A percentile compares a stretch with the other conserved stretches of the same genome.
phyloP scores from a whole-genome alignment of 2,888 invertebrate genomes.

The Portevinia maculata region DNA sequence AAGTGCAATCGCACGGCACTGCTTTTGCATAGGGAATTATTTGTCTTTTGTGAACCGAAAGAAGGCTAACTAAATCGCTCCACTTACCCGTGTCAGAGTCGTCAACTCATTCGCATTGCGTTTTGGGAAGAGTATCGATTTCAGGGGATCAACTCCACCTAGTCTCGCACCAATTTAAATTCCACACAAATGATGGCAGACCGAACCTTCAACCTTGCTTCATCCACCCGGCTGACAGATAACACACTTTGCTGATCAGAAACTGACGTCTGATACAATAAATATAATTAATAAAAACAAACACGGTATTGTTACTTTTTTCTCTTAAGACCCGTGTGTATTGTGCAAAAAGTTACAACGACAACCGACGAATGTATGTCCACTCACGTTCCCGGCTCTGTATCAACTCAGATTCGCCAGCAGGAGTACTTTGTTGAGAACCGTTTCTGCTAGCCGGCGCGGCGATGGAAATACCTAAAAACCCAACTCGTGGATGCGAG shows the following conservation, averaged over 20 bases:
- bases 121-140: slow-evolving; percentile 59
- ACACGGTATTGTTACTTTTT: neutral
- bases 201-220: slow-evolving; percentile 19
- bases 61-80: slow-evolving; percentile 11
- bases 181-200: slow-evolving; percentile 16
- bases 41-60: slow-evolving; percentile 16
- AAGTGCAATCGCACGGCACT: slow-evolving; percentile 48
- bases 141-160: slow-evolving; percentile 22
- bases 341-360: slow-evolving; percentile 55
- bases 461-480: slow-evolving; percentile 36
- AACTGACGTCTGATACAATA: slow-evolving; percentile 24
- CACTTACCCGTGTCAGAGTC: slow-evolving; percentile 39
- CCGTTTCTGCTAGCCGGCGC: slow-evolving; percentile 45
- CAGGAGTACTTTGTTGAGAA: slow-evolving; percentile 41
- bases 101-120: slow-evolving; percentile 58
- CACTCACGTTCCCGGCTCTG: slow-evolving; percentile 77
- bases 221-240: slow-evolving; percentile 12
- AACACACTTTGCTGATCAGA: slow-evolving; percentile 25
- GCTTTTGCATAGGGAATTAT: slow-evolving; percentile 35
- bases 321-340: slow-evolving; percentile 10
- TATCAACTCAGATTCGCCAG: slow-evolving; percentile 76
- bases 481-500: slow-evolving; percentile 20
- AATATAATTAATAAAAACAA: slow-evolving; percentile 25
- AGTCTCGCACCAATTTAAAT: slow-evolving; percentile 2
- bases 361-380: slow-evolving; percentile 74